Evolutionary conservation across 1,140 invertebrate genomes (phyloP), one percentile per base, ranked within the genome.

Genomic region (Lordiphosa clarofinis): DNA sequence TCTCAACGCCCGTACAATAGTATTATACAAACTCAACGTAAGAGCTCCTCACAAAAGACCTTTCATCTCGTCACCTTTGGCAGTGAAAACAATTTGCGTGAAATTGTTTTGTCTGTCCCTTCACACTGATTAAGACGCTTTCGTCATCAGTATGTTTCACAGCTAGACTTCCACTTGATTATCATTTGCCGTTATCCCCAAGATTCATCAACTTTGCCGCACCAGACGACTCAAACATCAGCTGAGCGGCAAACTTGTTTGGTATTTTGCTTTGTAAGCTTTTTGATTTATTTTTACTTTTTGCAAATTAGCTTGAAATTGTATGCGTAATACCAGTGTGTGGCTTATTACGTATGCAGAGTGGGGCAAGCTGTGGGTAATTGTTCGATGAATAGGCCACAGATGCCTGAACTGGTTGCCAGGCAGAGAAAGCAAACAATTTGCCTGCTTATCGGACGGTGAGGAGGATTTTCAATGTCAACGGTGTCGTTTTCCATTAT

Each of bases 401-500:
- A 31, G 28, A 31, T 31, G 28, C 6, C 1, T 31, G 28, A 31
- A 66, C 40, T 60, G 82, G 76, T 82, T 82, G 68, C 73, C 67
- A 82, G 35, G 76, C 78, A 50, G 47, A 8, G 2, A 31, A 37
- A n/a, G 50, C 19, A 40, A 48, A 47, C 53, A 38, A 46, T 61
- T 72, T 58, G 62, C 46, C 44, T 58, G 71, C 65, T 79, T 74
- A 79, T 74, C 75, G 58, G 43, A 11, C 56, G 56, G 11, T 28
- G 35, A 37, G 53, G 24, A 33, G 47, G 39, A 50, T 39, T 84
- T 84, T 84, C 76, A 82, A 82, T 82, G 76, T 82, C 76, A 84
- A 82, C 33, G 56, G 78, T 72, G 76, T 81, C 76, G 76, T 76
- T 76, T 70, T 56, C 48, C 53, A 31, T 31, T 31, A 5, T 31